phyloP scores from a whole-genome alignment of 2,888 invertebrate species.

The Leucophora obtusa region DNA sequence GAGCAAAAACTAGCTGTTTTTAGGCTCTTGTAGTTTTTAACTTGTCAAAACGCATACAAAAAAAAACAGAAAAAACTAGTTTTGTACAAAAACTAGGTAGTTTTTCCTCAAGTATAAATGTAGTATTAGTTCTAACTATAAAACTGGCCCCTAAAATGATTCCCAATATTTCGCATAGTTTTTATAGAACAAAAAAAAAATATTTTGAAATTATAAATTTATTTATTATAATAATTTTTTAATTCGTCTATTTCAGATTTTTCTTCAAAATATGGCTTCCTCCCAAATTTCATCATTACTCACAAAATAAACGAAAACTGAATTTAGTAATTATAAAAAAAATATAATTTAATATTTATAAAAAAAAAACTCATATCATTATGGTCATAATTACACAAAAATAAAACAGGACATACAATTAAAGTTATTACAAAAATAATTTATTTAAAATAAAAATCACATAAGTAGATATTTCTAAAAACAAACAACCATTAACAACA shows the following conservation, averaged over 20 bases:
- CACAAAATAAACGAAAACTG: slow-evolving; percentile 54
- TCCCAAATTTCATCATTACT: not conserved
- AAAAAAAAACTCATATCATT: slow-evolving; percentile 51
- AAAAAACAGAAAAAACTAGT: too few relatives aligned
- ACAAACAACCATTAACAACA: slow-evolving; percentile 17
- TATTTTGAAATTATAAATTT: too few relatives aligned
- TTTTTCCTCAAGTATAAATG: too few relatives aligned
- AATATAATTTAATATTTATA: slow-evolving; percentile 10
- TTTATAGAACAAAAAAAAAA: not conserved
- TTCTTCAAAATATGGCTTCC: not conserved
- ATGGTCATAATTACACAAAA: slow-evolving; percentile 42
- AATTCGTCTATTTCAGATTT: not conserved
- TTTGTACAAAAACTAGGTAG: too few relatives aligned
- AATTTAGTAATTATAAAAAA: slow-evolving; percentile 44
- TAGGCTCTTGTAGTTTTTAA: too few relatives aligned
- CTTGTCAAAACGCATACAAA: too few relatives aligned
- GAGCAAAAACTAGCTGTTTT: too few relatives aligned
- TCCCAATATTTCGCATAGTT: too few relatives aligned
- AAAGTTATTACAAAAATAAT: not conserved
- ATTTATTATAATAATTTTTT: not conserved
- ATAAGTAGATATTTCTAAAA: slow-evolving; percentile 58
- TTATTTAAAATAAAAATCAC: slow-evolving; percentile 24
- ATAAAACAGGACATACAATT: slow-evolving; percentile 35
- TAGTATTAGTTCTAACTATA: too few relatives aligned
- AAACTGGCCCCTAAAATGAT: too few relatives aligned